Conservation (phyloP, 2,113 vertebrate genomes). For the Stercorarius parasiticus region DNA sequence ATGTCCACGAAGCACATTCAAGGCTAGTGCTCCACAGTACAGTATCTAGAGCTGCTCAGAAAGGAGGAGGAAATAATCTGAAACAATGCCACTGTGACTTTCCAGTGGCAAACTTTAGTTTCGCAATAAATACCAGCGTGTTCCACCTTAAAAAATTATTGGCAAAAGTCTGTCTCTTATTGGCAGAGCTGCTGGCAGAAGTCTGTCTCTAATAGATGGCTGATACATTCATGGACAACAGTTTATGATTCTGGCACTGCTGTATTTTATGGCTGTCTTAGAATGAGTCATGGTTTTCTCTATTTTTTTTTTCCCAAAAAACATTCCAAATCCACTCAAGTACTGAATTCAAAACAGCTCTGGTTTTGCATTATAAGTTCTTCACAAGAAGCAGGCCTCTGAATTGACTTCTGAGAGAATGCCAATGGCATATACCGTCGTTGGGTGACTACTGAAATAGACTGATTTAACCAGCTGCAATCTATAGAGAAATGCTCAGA, state of each 20-base stretch:
- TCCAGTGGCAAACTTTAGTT: neutral
- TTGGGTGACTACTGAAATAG: neutral
- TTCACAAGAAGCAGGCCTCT: neutral
- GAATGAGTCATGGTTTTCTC: conserved; percentile 27
- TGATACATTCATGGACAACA: neutral
- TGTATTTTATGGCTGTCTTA: neutral
- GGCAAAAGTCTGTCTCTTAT: neutral
- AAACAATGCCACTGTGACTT: neutral
- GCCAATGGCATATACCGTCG: accelerated
- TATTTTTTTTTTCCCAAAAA: neutral
- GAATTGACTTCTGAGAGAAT: neutral
- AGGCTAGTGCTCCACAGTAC: neutral
- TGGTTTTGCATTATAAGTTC: neutral
- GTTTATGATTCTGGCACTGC: conserved; percentile 18
- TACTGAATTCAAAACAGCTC: neutral
- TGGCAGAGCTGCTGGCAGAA: neutral
- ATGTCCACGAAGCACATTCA: neutral
- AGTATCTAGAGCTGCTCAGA: neutral
- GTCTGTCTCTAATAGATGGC: neutral
- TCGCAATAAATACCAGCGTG: neutral
- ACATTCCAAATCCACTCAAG: neutral
- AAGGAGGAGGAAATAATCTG: neutral
- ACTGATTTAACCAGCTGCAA: neutral
- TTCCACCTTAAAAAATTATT: conserved; percentile 23
- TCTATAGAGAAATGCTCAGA: neutral